Conservation (phyloP, 2,797 vertebrate genomes). For the Gymnoscopelus braueri region DNA sequence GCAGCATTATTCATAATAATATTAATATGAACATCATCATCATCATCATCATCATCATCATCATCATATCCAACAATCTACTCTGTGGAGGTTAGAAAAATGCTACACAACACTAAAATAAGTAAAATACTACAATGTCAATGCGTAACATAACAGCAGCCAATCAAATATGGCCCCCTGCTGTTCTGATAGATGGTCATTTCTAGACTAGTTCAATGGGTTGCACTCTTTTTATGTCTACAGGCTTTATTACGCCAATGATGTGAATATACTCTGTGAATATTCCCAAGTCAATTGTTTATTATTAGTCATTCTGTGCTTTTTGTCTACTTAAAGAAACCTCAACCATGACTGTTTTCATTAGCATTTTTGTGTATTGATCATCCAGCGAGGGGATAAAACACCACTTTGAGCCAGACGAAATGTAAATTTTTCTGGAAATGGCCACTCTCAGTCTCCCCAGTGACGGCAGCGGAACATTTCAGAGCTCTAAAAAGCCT, state of each 20-base stretch:
- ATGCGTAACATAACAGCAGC: no score
- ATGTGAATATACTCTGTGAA: background rate
- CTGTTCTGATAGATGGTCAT: no score
- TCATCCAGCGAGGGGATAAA: conserved; percentile 47
- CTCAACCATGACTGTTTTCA: conserved; percentile 40
- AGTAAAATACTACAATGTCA: no score
- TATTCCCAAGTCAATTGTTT: conserved; percentile 29
- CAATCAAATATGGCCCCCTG: no score
- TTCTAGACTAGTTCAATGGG: no score
- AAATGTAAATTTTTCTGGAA: conserved; percentile 46
- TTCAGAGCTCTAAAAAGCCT: conserved; percentile 34
- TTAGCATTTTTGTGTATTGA: conserved; percentile 64
- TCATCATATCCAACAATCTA: no score
- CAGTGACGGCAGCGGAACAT: conserved; percentile 51
- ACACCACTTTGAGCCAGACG: conserved; percentile 31
- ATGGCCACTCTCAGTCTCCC: conserved; percentile 40
- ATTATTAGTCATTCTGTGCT: conserved; percentile 45
- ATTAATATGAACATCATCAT: no score
- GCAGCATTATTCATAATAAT: no score
- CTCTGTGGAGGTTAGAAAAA: no score
- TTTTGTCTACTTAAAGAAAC: conserved; percentile 47
- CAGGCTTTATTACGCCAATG: background rate
- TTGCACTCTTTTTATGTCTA: no score
- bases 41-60: no score
- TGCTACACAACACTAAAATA: no score